Base-by-base conservation (phyloP, 2,888 invertebrate species). In the Thera obeliscata region DNA sequence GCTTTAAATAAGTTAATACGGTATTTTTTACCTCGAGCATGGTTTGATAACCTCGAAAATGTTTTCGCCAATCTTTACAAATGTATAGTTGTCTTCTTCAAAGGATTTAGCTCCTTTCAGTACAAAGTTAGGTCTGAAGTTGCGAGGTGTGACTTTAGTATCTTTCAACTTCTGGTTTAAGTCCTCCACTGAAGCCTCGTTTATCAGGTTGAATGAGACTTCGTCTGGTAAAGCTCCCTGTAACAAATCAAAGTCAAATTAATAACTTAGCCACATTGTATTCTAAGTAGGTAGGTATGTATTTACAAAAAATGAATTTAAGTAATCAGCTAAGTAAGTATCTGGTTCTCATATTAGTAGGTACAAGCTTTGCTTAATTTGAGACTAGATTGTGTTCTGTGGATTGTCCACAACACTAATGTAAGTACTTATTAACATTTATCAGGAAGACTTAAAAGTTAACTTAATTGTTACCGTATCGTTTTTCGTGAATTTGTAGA, bases 1-100 rank as follows among this genome's bases (percentile, higher is more conserved):
- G 22, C 22, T 22, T 22, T 22, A 22, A 22, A 22, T 22, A 22
- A 22, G 22, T 22, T 1, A 22, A 0, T 22, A 22, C 0, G 22
- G 22, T 22, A 22, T 22, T 22, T 52, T 52, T 72, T 78, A 95
- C 94, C 96, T 95, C 0, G 94, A 94, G 78, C 96, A 96, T 0
- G 95, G 95, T 80, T 95, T 96, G 33, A 96, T 87, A 69, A 95
- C 94, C 80, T 95, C 94, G 78, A 96, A 95, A 58, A 95, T 77
- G 9, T 94, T 94, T 4, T 94, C 88, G 5, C 96, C 96, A 63
- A 97, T 95, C 82, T 95, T 95, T 3, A 97, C 83, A 90, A 95
- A 97, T 64, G 95, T 94, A 96, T 96, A 97, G 5, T 89, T 84
- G 77, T 97, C 97, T 84, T 97, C 96, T 2, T 94, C 96, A 76